A percentile compares a stretch with the other conserved stretches of the same genome.
Conservation (phyloP, 2,888 invertebrate genomes). For the Epinotia demarniana region DNA sequence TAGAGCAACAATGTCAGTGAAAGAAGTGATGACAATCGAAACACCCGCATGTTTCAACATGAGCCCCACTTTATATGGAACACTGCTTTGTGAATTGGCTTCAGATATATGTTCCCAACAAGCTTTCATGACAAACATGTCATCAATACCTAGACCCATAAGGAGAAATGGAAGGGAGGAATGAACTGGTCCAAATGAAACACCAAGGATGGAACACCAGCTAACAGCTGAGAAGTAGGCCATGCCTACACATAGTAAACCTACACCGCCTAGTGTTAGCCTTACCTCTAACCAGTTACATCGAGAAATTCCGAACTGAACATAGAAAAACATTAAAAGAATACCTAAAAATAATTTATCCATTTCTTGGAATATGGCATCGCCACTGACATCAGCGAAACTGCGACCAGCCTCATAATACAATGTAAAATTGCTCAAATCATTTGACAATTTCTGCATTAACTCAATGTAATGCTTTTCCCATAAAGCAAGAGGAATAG, state of each 20-base stretch:
- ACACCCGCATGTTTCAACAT: constrained; percentile 92
- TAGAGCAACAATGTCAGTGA: constrained; percentile 92
- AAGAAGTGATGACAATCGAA: constrained; percentile 92
- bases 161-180: constrained; percentile 92
- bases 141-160: constrained; percentile 92
- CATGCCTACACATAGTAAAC: constrained; percentile 89
- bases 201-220: constrained; percentile 88
- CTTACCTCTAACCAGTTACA: constrained; percentile 90
- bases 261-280: constrained; percentile 87
- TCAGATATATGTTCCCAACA: constrained; percentile 88
- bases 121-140: constrained; percentile 93
- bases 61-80: constrained; percentile 87
- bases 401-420: constrained; percentile 87
- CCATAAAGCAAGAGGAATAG: constrained; percentile 85
- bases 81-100: constrained; percentile 78
- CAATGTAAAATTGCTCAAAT: constrained; percentile 69
- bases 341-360: constrained; percentile 88
- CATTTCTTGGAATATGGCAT: constrained; percentile 89
- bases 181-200: constrained; percentile 92
- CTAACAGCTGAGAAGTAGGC: constrained; percentile 89
- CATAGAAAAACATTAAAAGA: constrained; percentile 89
- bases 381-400: constrained; percentile 90
- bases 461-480: constrained; percentile 83
- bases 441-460: constrained; percentile 67
- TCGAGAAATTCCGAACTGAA: constrained; percentile 89